These are phyloP conservation scores for Zoroaster sp. DNA, from an alignment of 53 echinoderm and acorn worm species.

Conservation along the genomic window DNA sequence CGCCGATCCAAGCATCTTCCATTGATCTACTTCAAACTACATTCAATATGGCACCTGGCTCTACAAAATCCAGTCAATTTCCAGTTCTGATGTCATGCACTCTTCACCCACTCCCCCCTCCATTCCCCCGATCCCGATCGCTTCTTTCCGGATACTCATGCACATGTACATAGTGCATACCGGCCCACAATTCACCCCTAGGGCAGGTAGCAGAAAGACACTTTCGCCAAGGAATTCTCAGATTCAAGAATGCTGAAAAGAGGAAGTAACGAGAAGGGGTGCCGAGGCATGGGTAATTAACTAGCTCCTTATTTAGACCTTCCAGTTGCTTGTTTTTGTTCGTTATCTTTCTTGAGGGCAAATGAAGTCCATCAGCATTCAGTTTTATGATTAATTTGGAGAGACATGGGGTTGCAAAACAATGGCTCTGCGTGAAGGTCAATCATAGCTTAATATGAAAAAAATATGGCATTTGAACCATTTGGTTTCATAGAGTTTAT, in stretches of 20 bases:
- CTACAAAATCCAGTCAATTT: not conserved
- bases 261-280: no score
- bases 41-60: slow-evolving; percentile 17
- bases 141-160: not conserved
- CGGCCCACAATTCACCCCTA: not conserved
- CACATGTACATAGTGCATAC: not conserved
- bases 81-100: not conserved
- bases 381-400: not conserved
- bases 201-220: not conserved
- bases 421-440: not conserved
- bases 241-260: no score
- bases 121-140: not conserved
- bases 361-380: not conserved
- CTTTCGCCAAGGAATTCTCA: no score
- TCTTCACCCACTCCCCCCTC: not conserved
- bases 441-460: not conserved
- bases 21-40: not conserved
- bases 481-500: no score
- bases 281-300: not conserved
- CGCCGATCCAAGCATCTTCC: not conserved
- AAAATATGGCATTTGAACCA: no score
- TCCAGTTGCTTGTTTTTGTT: not conserved
- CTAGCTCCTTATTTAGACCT: not conserved
- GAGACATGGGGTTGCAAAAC: not conserved
- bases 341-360: not conserved